phyloP scores from a whole-genome alignment of 2,113 vertebrate species.

The Elaphurus davidianus region DNA sequence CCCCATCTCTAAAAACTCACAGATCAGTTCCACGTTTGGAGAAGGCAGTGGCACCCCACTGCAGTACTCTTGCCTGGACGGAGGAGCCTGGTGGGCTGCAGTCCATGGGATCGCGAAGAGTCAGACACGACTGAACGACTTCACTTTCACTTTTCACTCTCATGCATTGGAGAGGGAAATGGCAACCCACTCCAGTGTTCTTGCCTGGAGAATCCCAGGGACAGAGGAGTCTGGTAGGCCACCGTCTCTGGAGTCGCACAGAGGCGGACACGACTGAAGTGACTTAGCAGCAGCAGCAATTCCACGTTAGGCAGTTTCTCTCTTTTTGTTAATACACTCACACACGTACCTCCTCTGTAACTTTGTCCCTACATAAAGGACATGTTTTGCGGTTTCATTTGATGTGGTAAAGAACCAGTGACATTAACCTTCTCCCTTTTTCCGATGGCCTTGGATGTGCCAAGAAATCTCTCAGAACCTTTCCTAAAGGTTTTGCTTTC shows the following conservation, averaged over 20 bases:
- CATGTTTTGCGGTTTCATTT: background rate
- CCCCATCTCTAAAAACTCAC: background rate
- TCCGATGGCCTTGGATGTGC: background rate
- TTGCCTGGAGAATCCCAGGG: background rate
- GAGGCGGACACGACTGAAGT: background rate
- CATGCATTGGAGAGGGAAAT: background rate
- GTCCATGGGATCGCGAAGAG: background rate
- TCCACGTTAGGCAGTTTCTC: background rate
- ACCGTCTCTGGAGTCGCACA: background rate
- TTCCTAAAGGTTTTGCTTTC: background rate
- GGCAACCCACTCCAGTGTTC: background rate
- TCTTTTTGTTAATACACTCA: background rate
- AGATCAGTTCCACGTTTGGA: background rate
- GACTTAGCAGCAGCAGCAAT: background rate
- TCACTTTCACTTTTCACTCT: background rate
- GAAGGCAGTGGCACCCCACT: background rate
- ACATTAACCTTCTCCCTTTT: background rate
- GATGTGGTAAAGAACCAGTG: background rate
- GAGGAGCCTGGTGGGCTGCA: background rate
- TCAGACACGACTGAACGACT: background rate
- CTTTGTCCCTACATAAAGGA: background rate
- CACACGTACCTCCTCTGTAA: background rate
- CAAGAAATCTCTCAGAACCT: background rate
- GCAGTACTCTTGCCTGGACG: background rate
- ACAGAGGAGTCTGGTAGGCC: background rate